These are phyloP conservation scores for Parasteatoda lunata DNA, from an alignment of 2,888 invertebrate species.

Conservation along the genomic window DNA sequence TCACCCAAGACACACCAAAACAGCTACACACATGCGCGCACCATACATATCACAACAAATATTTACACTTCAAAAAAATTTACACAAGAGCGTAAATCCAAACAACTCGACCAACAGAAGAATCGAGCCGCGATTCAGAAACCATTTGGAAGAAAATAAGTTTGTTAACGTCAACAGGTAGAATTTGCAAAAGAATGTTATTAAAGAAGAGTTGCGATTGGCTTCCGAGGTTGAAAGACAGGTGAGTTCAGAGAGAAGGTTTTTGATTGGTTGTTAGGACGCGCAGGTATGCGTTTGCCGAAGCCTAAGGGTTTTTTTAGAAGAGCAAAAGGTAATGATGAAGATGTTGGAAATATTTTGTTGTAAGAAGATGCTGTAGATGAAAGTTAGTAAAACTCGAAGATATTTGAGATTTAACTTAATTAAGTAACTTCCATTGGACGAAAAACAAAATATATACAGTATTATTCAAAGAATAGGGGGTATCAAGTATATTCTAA, in stretches of 20 bases:
- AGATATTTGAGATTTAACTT: too few relatives aligned
- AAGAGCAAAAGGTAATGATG: neutral
- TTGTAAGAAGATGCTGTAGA: too few relatives aligned
- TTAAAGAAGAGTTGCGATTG: slow-evolving; percentile 21
- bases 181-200: slow-evolving; percentile 4
- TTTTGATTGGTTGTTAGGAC: slow-evolving; percentile 25
- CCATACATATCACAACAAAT: slow-evolving; percentile 7
- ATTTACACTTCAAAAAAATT: slow-evolving; percentile 21
- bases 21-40: slow-evolving; percentile 5
- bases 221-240: slow-evolving; percentile 53
- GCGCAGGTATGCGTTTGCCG: slow-evolving; percentile 44
- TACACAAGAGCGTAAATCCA: neutral
- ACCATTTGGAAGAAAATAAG: slow-evolving; percentile 2
- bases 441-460: too few relatives aligned
- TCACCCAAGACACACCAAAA: neutral
- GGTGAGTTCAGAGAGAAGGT: slow-evolving; percentile 30
- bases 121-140: neutral
- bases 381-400: too few relatives aligned
- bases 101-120: neutral
- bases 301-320: neutral
- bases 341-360: neutral
- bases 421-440: too few relatives aligned
- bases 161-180: slow-evolving; percentile 56
- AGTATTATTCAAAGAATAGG: too few relatives aligned
- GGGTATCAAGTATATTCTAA: too few relatives aligned